These are phyloP conservation scores for Belgica antarctica DNA, from an alignment of 2,888 invertebrate species.

Conservation along the genomic window DNA sequence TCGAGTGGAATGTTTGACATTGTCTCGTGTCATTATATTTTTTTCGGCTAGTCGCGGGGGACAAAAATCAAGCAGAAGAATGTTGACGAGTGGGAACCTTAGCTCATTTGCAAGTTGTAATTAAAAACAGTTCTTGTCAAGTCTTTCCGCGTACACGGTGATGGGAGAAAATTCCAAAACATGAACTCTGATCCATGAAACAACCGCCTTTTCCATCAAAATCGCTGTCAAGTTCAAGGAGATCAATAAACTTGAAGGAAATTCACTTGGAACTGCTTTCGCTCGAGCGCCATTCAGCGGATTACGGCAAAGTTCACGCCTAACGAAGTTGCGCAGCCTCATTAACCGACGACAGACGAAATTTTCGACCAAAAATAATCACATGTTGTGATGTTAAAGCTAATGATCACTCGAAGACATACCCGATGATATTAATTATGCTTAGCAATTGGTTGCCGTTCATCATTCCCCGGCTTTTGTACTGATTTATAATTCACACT, in stretches of 20 bases:
- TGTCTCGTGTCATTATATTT: too few relatives aligned
- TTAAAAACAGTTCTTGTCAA: neutral
- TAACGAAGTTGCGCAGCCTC: too few relatives aligned
- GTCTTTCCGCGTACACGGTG: neutral
- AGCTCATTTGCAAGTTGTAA: neutral
- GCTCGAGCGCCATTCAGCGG: too few relatives aligned
- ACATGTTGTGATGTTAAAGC: neutral
- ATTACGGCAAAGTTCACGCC: too few relatives aligned
- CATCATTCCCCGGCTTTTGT: neutral
- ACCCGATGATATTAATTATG: conserved; percentile 19
- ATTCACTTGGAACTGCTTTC: neutral
- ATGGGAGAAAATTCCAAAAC: neutral
- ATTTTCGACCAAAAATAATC: neutral
- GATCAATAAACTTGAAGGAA: conserved; percentile 9
- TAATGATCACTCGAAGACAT: conserved; percentile 6
- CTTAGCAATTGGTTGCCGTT: neutral
- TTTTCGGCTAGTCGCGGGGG: too few relatives aligned
- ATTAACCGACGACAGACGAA: neutral
- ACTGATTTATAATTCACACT: conserved; percentile 2
- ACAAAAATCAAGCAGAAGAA: too few relatives aligned
- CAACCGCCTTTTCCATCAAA: neutral
- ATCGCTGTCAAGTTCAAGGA: conserved; percentile 1
- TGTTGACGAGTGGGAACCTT: neutral
- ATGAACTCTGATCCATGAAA: neutral
- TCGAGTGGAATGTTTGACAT: too few relatives aligned